A percentile compares a stretch with the other conserved stretches of the same genome.
Conservation (phyloP, 2,888 invertebrate genomes). For the Troides aeacus region DNA sequence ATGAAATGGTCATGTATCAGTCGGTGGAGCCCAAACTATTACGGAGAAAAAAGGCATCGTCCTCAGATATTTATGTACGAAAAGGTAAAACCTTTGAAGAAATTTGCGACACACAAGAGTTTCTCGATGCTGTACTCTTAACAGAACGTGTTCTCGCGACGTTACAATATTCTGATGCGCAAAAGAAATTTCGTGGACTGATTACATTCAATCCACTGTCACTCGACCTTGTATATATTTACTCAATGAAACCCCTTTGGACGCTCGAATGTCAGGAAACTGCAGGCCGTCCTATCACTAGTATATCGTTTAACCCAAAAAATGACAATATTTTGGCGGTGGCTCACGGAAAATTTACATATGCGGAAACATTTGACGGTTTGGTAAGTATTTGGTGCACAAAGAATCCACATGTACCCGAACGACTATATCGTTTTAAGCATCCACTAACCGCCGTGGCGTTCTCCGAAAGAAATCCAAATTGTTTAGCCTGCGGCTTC, state of each 20-base stretch:
- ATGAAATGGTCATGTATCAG: constrained; percentile 72
- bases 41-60: constrained; percentile 44
- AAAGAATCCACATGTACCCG: constrained; percentile 89
- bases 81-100: constrained; percentile 53
- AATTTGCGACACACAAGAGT: constrained; percentile 59
- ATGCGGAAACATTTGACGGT: constrained; percentile 80
- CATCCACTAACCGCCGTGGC: constrained; percentile 84
- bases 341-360: constrained; percentile 85
- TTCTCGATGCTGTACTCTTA: constrained; percentile 82
- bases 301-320: constrained; percentile 83
- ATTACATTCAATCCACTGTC: constrained; percentile 81
- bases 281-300: constrained; percentile 78
- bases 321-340: constrained; percentile 87
- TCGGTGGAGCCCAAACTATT: constrained; percentile 55
- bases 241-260: constrained; percentile 85
- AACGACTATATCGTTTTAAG: constrained; percentile 82
- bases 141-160: constrained; percentile 87
- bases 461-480: constrained; percentile 85
- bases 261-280: constrained; percentile 78
- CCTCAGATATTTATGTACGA: constrained; percentile 21
- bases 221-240: constrained; percentile 83
- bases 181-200: constrained; percentile 86
- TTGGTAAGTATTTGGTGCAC: constrained; percentile 88
- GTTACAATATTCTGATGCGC: constrained; percentile 82
- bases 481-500: constrained; percentile 87